phyloP scores from a whole-genome alignment of 2,797 vertebrate species.

The Anguilla pacifica region DNA sequence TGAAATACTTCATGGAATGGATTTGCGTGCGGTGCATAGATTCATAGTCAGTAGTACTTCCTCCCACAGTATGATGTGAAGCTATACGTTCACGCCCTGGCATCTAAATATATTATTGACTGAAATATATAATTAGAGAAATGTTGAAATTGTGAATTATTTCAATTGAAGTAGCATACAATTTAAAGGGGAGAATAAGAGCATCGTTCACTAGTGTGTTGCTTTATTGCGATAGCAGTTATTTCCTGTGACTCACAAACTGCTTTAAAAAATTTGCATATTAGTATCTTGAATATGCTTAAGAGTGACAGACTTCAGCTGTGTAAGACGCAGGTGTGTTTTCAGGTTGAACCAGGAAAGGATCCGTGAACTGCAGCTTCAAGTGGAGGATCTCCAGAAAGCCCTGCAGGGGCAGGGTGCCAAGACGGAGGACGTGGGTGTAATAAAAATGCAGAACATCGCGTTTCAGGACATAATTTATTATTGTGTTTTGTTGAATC shows the following conservation, averaged over 20 bases:
- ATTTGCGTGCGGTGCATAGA: not conserved
- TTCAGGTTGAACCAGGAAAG: conserved; percentile 82
- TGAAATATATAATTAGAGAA: no score
- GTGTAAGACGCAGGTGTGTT: not conserved
- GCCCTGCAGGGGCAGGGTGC: conserved; percentile 88
- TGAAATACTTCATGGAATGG: not conserved
- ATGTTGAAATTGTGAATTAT: not conserved
- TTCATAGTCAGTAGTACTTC: not conserved
- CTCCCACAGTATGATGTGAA: not conserved
- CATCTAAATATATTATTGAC: not conserved
- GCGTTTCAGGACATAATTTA: not conserved
- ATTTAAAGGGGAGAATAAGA: not conserved
- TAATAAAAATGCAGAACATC: not conserved
- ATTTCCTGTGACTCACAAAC: not conserved
- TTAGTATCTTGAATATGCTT: not conserved
- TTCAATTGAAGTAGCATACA: not conserved
- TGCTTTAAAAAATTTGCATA: not conserved
- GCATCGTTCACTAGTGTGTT: not conserved
- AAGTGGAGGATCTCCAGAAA: conserved; percentile 94
- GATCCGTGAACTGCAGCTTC: conserved; percentile 85
- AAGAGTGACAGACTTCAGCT: not conserved
- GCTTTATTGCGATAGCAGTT: not conserved
- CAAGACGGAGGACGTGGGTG: conserved; percentile 88
- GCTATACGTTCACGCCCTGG: not conserved
- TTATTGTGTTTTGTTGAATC: not conserved